A percentile compares a stretch with the other conserved stretches of the same genome.
Conservation (phyloP, 2,113 vertebrate genomes). For the Alaudala cheleensis region DNA sequence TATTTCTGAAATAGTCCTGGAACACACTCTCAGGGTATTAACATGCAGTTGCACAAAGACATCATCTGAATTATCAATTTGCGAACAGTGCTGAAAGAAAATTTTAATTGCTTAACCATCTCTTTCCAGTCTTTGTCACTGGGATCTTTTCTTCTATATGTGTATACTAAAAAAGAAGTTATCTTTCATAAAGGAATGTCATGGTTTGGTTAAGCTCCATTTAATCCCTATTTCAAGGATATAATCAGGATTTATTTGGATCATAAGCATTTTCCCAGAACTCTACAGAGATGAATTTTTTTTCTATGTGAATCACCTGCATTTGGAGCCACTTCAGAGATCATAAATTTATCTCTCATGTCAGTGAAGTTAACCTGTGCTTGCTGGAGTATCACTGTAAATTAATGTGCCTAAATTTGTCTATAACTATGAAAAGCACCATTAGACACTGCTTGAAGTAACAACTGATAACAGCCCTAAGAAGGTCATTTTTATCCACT, state of each 20-base stretch:
- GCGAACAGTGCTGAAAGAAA: not conserved
- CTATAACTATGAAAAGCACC: not conserved
- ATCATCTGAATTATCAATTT: not conserved
- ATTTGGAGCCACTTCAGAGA: not conserved
- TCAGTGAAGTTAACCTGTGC: not conserved
- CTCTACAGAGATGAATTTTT: not conserved
- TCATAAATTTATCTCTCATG: not conserved
- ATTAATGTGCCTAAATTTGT: not conserved
- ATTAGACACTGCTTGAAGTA: not conserved
- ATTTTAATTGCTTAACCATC: not conserved
- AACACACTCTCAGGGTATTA: not conserved
- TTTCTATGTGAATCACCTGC: not conserved
- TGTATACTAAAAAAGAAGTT: not conserved
- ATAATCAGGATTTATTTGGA: slow-evolving; percentile 42
- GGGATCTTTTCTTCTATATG: not conserved
- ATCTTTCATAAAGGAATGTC: not conserved
- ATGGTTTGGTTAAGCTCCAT: not conserved
- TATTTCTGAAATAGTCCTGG: not conserved
- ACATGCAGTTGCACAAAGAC: not conserved
- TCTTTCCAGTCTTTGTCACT: not conserved
- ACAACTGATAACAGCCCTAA: not conserved
- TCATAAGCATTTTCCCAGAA: slow-evolving; percentile 5
- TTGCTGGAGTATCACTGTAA: not conserved
- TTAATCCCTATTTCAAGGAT: not conserved
- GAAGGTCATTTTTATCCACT: not conserved